Percentiles rank a stretch among this genome's conserved stretches.
phyloP scores from a whole-genome alignment of 2,888 invertebrate species.

The Orthosia gracilis region DNA sequence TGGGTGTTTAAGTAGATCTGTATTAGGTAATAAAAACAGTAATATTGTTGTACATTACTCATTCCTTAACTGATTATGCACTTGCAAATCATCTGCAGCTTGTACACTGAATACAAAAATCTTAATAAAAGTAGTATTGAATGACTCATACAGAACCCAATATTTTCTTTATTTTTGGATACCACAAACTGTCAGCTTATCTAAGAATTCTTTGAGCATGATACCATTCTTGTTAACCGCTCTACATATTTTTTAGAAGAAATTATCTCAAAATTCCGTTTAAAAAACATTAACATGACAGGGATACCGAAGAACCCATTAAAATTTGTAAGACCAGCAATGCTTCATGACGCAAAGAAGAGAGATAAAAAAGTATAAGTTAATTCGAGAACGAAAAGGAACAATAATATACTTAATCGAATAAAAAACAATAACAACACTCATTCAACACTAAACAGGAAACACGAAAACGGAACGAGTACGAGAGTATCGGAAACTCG shows the following conservation, averaged over 20 bases:
- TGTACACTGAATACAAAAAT: not conserved
- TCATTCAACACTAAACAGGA: conserved; percentile 71
- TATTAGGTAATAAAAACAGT: not conserved
- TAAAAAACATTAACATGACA: conserved; percentile 52
- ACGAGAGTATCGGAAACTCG: conserved; percentile 79
- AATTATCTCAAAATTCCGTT: conserved; percentile 55
- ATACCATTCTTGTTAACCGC: conserved; percentile 54
- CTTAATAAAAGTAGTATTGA: not conserved
- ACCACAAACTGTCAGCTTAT: conserved; percentile 45
- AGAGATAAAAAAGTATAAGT: conserved; percentile 41
- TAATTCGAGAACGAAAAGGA: conserved; percentile 47
- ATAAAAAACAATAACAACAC: conserved; percentile 66
- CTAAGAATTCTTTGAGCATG: conserved; percentile 54
- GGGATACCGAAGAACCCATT: conserved; percentile 35
- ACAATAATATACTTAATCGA: conserved; percentile 50
- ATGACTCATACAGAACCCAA: conserved; percentile 47
- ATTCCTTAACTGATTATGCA: not conserved
- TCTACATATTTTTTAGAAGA: conserved; percentile 61
- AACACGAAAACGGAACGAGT: conserved; percentile 76
- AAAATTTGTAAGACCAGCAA: conserved; percentile 27
- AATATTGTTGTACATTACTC: not conserved
- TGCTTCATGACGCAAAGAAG: conserved; percentile 31
- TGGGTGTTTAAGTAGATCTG: not conserved
- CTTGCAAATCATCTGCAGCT: not conserved
- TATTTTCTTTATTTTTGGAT: conserved; percentile 35